A percentile compares a stretch with the other conserved stretches of the same genome.
These are phyloP conservation scores for Takifugu ocellatus DNA, from an alignment of 2,797 vertebrate genomes.

Conservation along the genomic window DNA sequence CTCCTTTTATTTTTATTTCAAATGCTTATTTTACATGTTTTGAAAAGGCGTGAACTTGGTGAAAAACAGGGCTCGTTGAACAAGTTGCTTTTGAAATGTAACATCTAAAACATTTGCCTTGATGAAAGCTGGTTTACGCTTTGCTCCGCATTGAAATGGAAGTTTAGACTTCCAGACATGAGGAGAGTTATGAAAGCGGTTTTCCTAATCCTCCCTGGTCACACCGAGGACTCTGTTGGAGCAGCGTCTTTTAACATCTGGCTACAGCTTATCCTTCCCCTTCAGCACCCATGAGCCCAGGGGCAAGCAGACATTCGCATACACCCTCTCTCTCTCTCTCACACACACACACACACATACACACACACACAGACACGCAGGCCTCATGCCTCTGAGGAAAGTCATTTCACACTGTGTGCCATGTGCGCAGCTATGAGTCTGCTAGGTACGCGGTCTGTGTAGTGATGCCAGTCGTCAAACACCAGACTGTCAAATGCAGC, in stretches of 20 bases:
- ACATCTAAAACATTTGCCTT: no score
- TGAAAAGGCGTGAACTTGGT: no score
- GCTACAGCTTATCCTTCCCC: conserved; percentile 66
- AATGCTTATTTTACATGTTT: no score
- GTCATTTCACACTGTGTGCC: conserved; percentile 71
- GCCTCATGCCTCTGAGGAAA: conserved; percentile 36
- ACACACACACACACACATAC: no score
- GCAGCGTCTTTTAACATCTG: conserved; percentile 66
- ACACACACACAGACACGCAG: conserved; percentile 5
- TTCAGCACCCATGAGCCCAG: conserved; percentile 49
- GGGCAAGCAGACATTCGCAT: conserved; percentile 31
- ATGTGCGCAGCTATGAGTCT: conserved; percentile 45
- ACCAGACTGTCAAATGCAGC: conserved; percentile 64
- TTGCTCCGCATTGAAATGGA: conserved; percentile 27
- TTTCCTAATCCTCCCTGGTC: conserved; percentile 54
- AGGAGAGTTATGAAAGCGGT: conserved; percentile 49
- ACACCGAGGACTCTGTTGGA: conserved; percentile 53
- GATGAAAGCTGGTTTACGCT: conserved; percentile 19
- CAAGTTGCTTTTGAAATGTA: no score
- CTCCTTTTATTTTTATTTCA: no score
- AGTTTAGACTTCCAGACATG: conserved; percentile 36
- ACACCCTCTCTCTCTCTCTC: conserved; percentile 11
- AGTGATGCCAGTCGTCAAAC: conserved; percentile 71
- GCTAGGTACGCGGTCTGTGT: conserved; percentile 57
- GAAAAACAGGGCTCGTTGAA: no score